Base-by-base conservation (phyloP, 2,888 invertebrate genomes). In the Stenichneumon culpator region DNA sequence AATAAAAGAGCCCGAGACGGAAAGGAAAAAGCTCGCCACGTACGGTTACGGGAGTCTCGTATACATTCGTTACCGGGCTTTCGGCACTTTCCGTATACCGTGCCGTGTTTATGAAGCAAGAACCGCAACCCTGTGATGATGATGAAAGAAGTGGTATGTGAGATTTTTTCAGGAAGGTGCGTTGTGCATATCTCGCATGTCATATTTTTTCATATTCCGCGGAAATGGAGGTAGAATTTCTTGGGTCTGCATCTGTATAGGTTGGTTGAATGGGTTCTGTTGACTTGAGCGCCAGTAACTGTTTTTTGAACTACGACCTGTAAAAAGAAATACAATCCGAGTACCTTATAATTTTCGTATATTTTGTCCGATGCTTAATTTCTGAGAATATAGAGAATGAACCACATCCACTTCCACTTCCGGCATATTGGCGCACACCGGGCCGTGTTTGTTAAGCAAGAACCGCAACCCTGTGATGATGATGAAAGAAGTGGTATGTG, bases 1-100 rank as follows among this genome's bases (percentile, higher is more conserved):
- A 85, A 82, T 84, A 85, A 85, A 79, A 85, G 82, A 85, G 50
- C 44, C 28, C 52, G 50, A 54, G 74, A 54, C 39, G 54, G 82
- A 70, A 82, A 79, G 75, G 79, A 85, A 79, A 79, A 75, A 70
- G 44, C 68, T 19, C 44, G 9, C 54, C 72, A 25, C 22, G 63
- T 50, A 36, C 60, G 67, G 72, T 36, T 63, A 44, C 74, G 19
- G 16, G 25, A 63, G 52, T 63, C 70, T 70, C 47, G 47, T n/a
- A 50, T 57, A 60, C 74, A 60, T 60, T 81, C 68, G 44, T 77
- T 74, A 22, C 39, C 25, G 69, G 69, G 74, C 74, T 83, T 70
- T 74, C 63, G 44, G 50, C 68, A 74, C 39, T 80, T 50, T 44
- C 69, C 68, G 52, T 77, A 22, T 16, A 25, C 67, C 65, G 57